Percentiles rank a stretch among this genome's conserved stretches.
Evolutionary conservation across 1,140 invertebrate species (phyloP).

Genomic region (Mycetomoellerius zeteki): DNA sequence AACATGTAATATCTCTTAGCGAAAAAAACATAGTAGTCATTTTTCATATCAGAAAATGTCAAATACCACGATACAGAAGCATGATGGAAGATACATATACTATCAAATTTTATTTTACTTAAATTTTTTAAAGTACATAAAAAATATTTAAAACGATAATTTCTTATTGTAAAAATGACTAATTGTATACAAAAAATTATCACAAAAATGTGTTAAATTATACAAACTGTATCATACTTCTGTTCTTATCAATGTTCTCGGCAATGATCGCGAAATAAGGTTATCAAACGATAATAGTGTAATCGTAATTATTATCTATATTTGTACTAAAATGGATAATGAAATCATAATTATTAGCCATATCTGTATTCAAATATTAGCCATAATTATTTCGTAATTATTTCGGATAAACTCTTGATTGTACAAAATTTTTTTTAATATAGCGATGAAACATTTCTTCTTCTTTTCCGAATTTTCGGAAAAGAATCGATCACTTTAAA

Average conservation of each 20-base stretch:
- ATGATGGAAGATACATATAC: background rate
- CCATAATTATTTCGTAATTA: background rate
- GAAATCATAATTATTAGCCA: background rate
- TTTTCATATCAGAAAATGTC: conserved; percentile 11
- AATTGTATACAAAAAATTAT: background rate
- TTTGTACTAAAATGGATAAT: background rate
- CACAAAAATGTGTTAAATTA: background rate
- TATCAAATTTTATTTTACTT: background rate
- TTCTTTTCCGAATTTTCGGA: background rate
- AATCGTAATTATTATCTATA: background rate
- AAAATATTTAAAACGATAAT: background rate
- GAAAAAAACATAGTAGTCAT: background rate
- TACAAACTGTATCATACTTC: background rate
- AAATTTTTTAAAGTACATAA: background rate
- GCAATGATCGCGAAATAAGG: background rate
- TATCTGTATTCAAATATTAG: background rate
- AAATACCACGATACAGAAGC: background rate
- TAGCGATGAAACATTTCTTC: background rate
- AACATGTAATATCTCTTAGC: background rate
- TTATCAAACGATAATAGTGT: background rate
- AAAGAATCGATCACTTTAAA: conserved; percentile 8
- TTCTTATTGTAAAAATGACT: background rate
- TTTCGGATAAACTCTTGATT: background rate
- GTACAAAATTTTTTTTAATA: background rate
- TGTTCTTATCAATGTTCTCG: conserved; percentile 9